A percentile compares a stretch with the other conserved stretches of the same genome.
These are phyloP conservation scores for Tauraco hartlaubi DNA, from an alignment of 2,797 vertebrate genomes.

Conservation along the genomic window DNA sequence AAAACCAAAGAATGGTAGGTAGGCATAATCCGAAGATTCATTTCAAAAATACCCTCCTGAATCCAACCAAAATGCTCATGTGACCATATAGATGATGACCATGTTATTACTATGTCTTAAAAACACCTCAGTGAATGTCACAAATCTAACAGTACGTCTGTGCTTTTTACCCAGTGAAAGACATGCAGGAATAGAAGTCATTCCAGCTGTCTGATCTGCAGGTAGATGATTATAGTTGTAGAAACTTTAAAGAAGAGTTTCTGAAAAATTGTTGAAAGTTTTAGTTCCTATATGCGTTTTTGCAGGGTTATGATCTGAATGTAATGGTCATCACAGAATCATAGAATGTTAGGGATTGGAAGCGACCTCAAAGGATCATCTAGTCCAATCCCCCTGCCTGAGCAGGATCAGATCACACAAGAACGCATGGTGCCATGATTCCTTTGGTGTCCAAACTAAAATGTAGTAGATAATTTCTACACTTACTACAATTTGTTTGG, in stretches of 20 bases:
- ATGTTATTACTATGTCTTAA: neutral
- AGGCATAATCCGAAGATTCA: neutral
- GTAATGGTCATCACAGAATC: too few species aligned
- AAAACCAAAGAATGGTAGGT: neutral
- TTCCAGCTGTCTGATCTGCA: neutral
- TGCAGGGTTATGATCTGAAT: neutral
- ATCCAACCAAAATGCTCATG: neutral
- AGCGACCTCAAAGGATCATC: neutral
- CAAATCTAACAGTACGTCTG: neutral
- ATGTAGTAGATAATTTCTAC: neutral
- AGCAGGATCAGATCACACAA: too few species aligned
- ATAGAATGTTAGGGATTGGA: too few species aligned
- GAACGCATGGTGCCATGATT: neutral
- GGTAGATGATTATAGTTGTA: neutral
- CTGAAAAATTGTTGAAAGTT: neutral
- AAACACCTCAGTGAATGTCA: neutral
- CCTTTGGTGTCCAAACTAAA: neutral
- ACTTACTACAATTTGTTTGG: neutral
- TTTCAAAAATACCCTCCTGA: neutral
- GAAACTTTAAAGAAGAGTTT: neutral
- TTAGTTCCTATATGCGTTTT: neutral
- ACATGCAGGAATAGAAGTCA: neutral
- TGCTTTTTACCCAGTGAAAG: neutral
- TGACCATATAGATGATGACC: neutral
- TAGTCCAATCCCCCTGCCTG: too few species aligned